Evolutionary conservation across 2,888 invertebrate species (phyloP), one percentile per base, ranked within the genome.

Genomic region (Papilio elwesi): DNA sequence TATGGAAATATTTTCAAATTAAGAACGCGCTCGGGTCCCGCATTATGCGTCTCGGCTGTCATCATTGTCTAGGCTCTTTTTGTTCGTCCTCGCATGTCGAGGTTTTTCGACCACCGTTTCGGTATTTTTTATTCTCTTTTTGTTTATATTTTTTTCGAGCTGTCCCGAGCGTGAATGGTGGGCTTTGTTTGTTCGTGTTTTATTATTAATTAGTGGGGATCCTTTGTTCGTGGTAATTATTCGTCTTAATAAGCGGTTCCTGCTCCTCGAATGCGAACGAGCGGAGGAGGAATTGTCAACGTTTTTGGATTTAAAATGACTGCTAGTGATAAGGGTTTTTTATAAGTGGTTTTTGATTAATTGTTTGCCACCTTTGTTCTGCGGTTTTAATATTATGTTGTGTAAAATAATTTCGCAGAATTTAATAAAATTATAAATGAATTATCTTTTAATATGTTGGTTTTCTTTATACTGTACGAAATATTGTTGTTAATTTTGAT

Each of bases 1-100:
- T 92, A 92, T 92, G 92, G 91, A 93, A 92, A 93, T 92, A 92
- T 92, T 93, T 93, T 93, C 90, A 92, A 93, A 92, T 93, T 92
- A 91, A 91, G 91, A 92, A 90, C 90, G 87, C 90, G 92, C 83
- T 80, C 78, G 82, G 83, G 91, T 93, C 93, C 93, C 92, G 93
- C 93, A 93, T 93, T 93, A 90, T 92, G 90, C 91, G 90, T 92
- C 91, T 91, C 92, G 87, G 88, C 92, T 90, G 91, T 89, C 92
- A 89, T 92, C 91, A 93, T 93, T 93, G 93, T 93, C 92, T 92
- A 91, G 86, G 78, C 78, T 89, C 90, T 90, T 92, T 93, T 92
- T 93, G 91, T 92, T 89, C 89, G 83, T 84, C 85, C 91, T 92
- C 92, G 92, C 91, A 92, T 93, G 93, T 93, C 86, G 93, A 89